Conservation (phyloP, 2,888 invertebrate species). For the Cataglyphis albicans region DNA sequence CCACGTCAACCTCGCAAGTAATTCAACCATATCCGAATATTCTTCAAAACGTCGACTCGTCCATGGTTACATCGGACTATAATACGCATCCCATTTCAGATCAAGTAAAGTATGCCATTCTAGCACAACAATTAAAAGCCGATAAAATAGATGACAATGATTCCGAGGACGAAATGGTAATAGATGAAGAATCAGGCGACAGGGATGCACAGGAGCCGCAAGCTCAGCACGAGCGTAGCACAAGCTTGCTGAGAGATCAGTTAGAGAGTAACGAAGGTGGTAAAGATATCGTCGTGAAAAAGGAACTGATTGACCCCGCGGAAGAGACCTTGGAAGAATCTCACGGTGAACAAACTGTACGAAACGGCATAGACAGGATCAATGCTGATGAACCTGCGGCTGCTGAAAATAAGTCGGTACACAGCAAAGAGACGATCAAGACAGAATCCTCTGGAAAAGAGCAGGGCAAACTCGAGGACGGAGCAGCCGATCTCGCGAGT, state of each 20-base stretch:
- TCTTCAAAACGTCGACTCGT: slow-evolving; percentile 75
- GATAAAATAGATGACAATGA: slow-evolving; percentile 88
- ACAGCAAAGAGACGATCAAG: slow-evolving; percentile 20
- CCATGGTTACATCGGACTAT: slow-evolving; percentile 83
- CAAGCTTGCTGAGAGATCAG: slow-evolving; percentile 81
- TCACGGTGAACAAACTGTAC: slow-evolving; percentile 74
- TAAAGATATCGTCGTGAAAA: slow-evolving; percentile 73
- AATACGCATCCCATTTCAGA: slow-evolving; percentile 87
- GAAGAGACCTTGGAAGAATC: slow-evolving; percentile 74
- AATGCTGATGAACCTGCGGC: neutral
- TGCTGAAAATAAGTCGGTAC: slow-evolving; percentile 7
- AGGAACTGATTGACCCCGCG: slow-evolving; percentile 74
- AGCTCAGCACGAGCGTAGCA: slow-evolving; percentile 72
- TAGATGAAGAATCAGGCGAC: slow-evolving; percentile 88
- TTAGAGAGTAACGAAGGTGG: slow-evolving; percentile 74
- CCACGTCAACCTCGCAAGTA: slow-evolving; percentile 63
- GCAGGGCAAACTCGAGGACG: slow-evolving; percentile 84
- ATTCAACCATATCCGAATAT: slow-evolving; percentile 73
- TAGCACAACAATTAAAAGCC: slow-evolving; percentile 91
- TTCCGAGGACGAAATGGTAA: slow-evolving; percentile 90
- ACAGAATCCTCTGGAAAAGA: slow-evolving; percentile 36
- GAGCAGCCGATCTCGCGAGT: slow-evolving; percentile 90
- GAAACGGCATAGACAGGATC: slow-evolving; percentile 77
- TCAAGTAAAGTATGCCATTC: slow-evolving; percentile 91
- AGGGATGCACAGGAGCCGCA: slow-evolving; percentile 74